Base-by-base conservation (phyloP, 2,888 invertebrate genomes). In the Zonitis immaculata region DNA sequence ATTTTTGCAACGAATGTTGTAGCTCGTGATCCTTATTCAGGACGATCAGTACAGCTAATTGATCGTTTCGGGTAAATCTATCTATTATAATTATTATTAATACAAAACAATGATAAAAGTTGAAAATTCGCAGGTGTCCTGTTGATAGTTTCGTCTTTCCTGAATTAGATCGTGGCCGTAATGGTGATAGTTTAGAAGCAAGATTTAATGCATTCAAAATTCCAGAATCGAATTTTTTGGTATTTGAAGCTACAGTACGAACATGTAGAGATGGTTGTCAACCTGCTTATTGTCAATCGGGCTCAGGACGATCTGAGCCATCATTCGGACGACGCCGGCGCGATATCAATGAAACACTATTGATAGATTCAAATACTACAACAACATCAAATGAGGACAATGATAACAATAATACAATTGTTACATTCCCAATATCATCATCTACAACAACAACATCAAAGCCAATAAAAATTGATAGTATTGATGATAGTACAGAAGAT, bases 191-290 rank as follows among this genome's bases (percentile, higher is more conserved):
- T 3, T 76, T 95, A 48, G 93, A 94, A 78, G 93, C 94, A 0
- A 82, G 92, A 66, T 95, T 95, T 74, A 93, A 94, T 73, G 94
- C 94, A 0, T 95, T 94, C 72, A 95, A 94, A 77, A 93, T 95
- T 60, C 94, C 94, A 0, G 94, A 94, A 77, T 94, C 94, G 0
- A 94, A 94, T 75, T 93, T 93, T 80, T 77, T 95, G 63, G 91
- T 94, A 1, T 95, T 95, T 68, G 94, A 95, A 76, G 94, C 94
- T 1, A 94, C 91, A 0, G 94, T 95, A 0, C 79, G 90, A 51
- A 91, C 92, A 0, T 95, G 94, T 66, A 79, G 91, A 39, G 91
- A 92, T 46, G 91, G 92, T 6, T 95, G 94, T 68, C 91, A 92
- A 71, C 93, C 94, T 43, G 92, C 92, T 8, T 91, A 91, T 66